Conservation (phyloP, 2,888 invertebrate genomes). For the Drosophila macrospina region DNA sequence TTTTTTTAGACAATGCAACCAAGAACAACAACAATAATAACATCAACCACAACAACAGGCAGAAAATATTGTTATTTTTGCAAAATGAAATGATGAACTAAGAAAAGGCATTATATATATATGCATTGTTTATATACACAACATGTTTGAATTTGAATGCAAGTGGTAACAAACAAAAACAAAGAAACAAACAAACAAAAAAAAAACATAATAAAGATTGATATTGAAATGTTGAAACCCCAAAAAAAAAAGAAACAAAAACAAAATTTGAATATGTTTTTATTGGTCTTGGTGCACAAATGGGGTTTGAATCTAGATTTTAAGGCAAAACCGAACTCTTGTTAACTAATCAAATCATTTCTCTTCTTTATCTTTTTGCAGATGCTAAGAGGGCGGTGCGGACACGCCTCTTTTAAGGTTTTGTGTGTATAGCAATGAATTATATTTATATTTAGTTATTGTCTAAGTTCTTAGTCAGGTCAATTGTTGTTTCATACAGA, state of each 20-base stretch:
- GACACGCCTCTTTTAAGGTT: neutral
- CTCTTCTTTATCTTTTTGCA: conserved; percentile 44
- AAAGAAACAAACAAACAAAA: conserved; percentile 55
- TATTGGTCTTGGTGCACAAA: conserved; percentile 14
- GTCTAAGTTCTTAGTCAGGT: conserved; percentile 80
- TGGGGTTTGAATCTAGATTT: neutral
- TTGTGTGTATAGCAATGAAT: too few species aligned
- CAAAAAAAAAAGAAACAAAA: conserved; percentile 63
- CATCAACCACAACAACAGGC: conserved; percentile 36
- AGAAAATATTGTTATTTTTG: conserved; percentile 74
- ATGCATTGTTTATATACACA: conserved; percentile 80
- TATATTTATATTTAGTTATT: neutral
- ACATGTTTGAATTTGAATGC: conserved; percentile 78
- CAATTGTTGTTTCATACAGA: conserved; percentile 64
- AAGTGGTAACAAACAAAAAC: conserved; percentile 73
- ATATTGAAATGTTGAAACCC: conserved; percentile 83
- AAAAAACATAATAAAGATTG: conserved; percentile 81
- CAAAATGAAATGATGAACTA: conserved; percentile 47
- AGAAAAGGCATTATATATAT: conserved; percentile 55
- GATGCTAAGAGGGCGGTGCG: conserved; percentile 13
- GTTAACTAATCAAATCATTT: conserved; percentile 26
- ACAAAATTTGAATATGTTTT: conserved; percentile 38
- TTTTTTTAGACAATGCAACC: conserved; percentile 58
- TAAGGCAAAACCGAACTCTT: neutral
- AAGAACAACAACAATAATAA: conserved; percentile 47